phyloP scores from a whole-genome alignment of 2,113 vertebrate genomes.

The Sporophila hypoxantha region DNA sequence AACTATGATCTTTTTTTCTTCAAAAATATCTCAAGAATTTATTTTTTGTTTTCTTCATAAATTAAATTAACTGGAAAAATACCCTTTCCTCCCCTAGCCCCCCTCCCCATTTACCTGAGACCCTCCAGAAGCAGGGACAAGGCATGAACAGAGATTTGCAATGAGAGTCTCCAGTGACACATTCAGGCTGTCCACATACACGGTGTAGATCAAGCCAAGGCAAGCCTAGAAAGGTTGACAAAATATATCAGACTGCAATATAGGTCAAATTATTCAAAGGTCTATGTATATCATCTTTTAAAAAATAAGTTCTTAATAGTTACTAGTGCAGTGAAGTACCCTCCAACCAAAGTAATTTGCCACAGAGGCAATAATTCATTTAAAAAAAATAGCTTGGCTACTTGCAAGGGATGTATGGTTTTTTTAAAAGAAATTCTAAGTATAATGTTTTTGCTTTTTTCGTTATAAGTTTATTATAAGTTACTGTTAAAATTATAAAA shows the following conservation, averaged over 20 bases:
- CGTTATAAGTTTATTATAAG: background rate
- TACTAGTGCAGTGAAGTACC: background rate
- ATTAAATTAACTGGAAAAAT: constrained; percentile 64
- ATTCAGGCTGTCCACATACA: constrained; percentile 87
- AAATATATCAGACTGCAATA: background rate
- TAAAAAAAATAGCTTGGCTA: background rate
- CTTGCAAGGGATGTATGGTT: background rate
- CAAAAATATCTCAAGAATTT: constrained; percentile 66
- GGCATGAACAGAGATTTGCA: constrained; percentile 88
- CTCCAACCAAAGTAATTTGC: background rate
- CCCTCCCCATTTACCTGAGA: constrained; percentile 81
- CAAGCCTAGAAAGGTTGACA: constrained; percentile 78
- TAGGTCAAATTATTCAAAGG: background rate
- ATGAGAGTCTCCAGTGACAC: constrained; percentile 88
- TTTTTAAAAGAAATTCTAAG: background rate
- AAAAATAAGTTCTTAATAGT: background rate
- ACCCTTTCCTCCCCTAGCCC: background rate
- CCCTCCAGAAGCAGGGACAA: constrained; percentile 88
- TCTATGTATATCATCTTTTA: background rate
- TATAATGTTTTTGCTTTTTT: background rate
- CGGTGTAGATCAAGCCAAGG: constrained; percentile 92
- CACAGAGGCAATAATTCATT: background rate
- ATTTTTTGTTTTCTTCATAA: constrained; percentile 63
- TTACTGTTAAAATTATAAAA: background rate
- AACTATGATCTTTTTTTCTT: constrained; percentile 50